These are phyloP conservation scores for Tetranychus piercei DNA, from an alignment of 2,888 invertebrate species.

Conservation along the genomic window DNA sequence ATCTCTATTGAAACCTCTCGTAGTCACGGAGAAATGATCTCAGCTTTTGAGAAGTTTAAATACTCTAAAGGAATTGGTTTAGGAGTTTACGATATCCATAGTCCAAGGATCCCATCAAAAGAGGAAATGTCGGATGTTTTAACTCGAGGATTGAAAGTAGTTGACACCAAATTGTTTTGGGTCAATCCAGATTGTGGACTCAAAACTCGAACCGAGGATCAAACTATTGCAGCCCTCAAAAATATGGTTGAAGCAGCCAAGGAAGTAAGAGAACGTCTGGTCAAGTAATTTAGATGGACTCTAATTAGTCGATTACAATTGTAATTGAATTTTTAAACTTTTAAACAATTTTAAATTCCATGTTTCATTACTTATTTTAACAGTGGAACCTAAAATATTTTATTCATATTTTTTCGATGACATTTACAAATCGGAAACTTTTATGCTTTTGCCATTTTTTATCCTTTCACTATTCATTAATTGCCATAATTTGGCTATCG, in stretches of 20 bases:
- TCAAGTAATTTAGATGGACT: background rate
- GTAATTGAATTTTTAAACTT: no score
- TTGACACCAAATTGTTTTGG: background rate
- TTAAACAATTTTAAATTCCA: no score
- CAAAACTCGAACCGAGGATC: background rate
- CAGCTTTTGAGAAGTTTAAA: conserved; percentile 4
- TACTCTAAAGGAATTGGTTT: conserved; percentile 9
- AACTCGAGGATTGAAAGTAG: background rate
- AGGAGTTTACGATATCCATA: conserved; percentile 11
- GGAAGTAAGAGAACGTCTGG: background rate
- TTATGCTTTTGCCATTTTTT: no score
- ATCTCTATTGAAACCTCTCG: conserved; percentile 9
- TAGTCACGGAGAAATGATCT: conserved; percentile 1
- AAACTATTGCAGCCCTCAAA: background rate
- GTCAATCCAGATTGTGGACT: conserved; percentile 13
- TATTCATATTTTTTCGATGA: no score
- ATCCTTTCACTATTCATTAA: no score
- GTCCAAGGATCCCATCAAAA: conserved; percentile 2
- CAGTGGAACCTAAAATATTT: no score
- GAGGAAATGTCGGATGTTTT: conserved; percentile 4
- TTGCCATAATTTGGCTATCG: no score
- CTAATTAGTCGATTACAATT: no score
- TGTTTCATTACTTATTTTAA: no score
- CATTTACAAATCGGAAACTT: no score
- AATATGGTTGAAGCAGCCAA: conserved; percentile 10